These are phyloP conservation scores for Hipposideros armiger DNA, from an alignment of 2,113 vertebrate genomes.

Conservation along the genomic window DNA sequence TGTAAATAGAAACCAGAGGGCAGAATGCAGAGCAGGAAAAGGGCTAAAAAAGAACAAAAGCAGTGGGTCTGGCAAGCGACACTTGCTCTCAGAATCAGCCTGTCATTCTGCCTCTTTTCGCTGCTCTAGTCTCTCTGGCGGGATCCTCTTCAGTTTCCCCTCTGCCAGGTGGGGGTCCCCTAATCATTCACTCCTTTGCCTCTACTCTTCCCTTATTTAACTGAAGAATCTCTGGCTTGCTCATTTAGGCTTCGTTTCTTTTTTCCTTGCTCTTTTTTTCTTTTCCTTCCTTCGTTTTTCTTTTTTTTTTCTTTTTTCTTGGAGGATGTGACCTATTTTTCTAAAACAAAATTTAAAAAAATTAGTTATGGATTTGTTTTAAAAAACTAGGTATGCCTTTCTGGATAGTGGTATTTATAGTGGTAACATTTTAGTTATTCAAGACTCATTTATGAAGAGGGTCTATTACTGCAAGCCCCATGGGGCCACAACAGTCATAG, in stretches of 20 bases:
- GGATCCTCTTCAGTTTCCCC: not conserved
- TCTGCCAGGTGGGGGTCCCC: not conserved
- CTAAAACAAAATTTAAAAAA: not conserved
- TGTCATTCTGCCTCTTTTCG: no score
- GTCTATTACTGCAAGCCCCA: not conserved
- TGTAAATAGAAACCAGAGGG: slow-evolving; percentile 59
- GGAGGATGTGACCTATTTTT: not conserved
- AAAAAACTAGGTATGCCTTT: not conserved
- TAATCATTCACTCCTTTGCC: not conserved
- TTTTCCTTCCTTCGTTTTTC: not conserved
- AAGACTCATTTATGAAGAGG: not conserved
- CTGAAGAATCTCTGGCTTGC: not conserved
- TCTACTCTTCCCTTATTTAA: not conserved
- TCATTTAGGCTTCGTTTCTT: not conserved
- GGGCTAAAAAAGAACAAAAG: not conserved
- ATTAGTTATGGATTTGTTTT: not conserved
- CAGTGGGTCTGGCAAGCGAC: not conserved
- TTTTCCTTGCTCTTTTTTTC: not conserved
- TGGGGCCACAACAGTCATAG: not conserved
- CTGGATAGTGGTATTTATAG: not conserved
- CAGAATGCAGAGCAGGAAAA: slow-evolving; percentile 48
- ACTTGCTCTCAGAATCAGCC: not conserved
- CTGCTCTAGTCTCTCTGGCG: not conserved
- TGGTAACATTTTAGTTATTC: not conserved
- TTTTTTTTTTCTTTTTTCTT: not conserved